Evolutionary conservation across 2,888 invertebrate genomes (phyloP), one percentile per base, ranked within the genome.

Genomic region (Philhelius pedissequus): DNA sequence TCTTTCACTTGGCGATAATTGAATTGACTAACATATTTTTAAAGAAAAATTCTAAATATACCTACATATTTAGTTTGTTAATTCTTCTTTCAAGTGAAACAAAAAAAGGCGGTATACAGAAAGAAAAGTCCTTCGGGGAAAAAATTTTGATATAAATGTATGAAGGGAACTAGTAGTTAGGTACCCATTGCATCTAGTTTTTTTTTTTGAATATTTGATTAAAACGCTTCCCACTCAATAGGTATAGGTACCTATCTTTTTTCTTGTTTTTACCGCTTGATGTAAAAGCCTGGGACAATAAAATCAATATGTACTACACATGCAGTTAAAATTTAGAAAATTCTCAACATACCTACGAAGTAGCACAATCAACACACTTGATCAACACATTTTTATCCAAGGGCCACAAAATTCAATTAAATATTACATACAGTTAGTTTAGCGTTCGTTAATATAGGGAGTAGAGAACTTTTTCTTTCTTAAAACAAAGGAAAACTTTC

Each of bases 401-500:
- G 15, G 15, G 20, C 30, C 45, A 15, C 62, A 62, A 30, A 64
- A 64, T 64, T 27, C 22, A 64, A 64, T 48, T 64, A 32, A 43
- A 64, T 13, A 45, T 48, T 27, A 64, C 45, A 64, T 64, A 18
- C 3, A 20, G 13, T 13, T n/a, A 45, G 45, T 45, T 45, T 45
- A 45, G 64, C 64, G 45, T 15, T 62, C 15, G 4, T 15, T 52
- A 15, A 30, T 27, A 27, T 25, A 52, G 8, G 15, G 9, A 50
- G n/a, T 48, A 8, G 3, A 22, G 27, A 40, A 43, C 15, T 9
- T 8, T 4, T 25, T 15, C 2, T 30, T 66, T 22, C 1, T 20
- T 48, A 22, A 50, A 50, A 48, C 50, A 66, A 50, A 66, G 66
- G 35, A 64, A 66, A 52, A 48, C 45, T 62, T 43, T 43, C 30